Conservation (phyloP, 2,888 invertebrate species). For the Pediacus dermestoides region DNA sequence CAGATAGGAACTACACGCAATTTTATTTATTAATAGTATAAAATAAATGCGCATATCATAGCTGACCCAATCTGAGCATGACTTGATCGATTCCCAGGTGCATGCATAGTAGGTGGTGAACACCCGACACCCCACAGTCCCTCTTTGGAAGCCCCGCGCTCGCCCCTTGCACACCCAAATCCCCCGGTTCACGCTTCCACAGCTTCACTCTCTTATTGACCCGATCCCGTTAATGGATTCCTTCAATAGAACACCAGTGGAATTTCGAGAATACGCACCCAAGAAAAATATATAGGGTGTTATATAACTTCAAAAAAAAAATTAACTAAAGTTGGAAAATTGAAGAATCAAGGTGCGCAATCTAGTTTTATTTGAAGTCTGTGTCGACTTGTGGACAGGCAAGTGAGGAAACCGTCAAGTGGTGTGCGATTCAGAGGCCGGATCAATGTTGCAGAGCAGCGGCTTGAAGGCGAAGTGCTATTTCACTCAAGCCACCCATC, state of each 20-base stretch:
- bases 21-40: too few species aligned
- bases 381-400: too few species aligned
- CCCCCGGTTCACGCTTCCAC: constrained; percentile 13
- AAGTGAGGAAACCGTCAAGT: too few species aligned
- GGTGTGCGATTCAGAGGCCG: constrained; percentile 16
- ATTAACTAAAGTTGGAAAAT: too few species aligned
- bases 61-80: constrained; percentile 11
- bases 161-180: background rate
- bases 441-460: constrained; percentile 31
- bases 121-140: constrained; percentile 7
- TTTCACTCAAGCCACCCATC: constrained; percentile 20
- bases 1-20: too few species aligned
- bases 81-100: constrained; percentile 12
- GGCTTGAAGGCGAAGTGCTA: constrained; percentile 21
- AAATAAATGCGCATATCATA: constrained; percentile 9
- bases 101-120: constrained; percentile 8
- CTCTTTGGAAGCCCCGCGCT: background rate
- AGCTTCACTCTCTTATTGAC: constrained; percentile 14
- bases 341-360: too few species aligned
- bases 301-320: too few species aligned
- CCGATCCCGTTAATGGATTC: constrained; percentile 11
- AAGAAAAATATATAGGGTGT: too few species aligned
- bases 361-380: too few species aligned
- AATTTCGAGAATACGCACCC: too few species aligned
- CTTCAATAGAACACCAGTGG: constrained; percentile 7